A percentile compares a stretch with the other conserved stretches of the same genome.
These are phyloP conservation scores for Phoeniculus purpureus DNA, from an alignment of 2,797 vertebrate species.

Conservation along the genomic window DNA sequence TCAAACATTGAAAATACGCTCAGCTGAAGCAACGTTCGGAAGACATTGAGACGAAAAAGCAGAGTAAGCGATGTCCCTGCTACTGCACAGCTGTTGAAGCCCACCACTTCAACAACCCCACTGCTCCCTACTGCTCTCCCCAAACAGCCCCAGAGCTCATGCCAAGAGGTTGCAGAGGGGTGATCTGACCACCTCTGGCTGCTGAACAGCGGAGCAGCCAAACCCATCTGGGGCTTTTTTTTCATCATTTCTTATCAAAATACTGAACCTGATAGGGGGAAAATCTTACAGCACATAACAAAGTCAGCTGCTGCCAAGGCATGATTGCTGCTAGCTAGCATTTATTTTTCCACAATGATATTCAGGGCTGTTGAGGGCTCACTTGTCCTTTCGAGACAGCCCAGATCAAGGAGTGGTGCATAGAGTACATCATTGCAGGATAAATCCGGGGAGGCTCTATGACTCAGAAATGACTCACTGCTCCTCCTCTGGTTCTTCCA, in stretches of 20 bases:
- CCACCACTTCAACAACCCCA: neutral
- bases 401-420: slow-evolving; percentile 44
- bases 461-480: slow-evolving; percentile 67
- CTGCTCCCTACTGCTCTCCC: neutral
- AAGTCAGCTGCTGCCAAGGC: slow-evolving; percentile 34
- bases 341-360: slow-evolving; percentile 56
- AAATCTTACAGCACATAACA: neutral
- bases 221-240: neutral
- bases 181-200: neutral
- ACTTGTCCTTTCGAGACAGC: slow-evolving; percentile 47
- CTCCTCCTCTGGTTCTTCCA: slow-evolving; percentile 62
- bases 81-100: neutral
- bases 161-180: neutral
- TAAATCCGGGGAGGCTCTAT: slow-evolving; percentile 56
- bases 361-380: slow-evolving; percentile 15
- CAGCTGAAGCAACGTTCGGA: neutral
- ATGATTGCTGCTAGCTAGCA: slow-evolving; percentile 14
- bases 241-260: slow-evolving; percentile 22
- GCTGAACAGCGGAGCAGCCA: neutral
- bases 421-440: slow-evolving; percentile 17
- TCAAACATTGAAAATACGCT: neutral
- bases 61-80: neutral
- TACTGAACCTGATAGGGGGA: neutral
- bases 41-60: neutral
- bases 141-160: rapidly evolving